These are phyloP conservation scores for Lepisosteus osseus DNA, from an alignment of 2,113 vertebrate species.

Conservation along the genomic window DNA sequence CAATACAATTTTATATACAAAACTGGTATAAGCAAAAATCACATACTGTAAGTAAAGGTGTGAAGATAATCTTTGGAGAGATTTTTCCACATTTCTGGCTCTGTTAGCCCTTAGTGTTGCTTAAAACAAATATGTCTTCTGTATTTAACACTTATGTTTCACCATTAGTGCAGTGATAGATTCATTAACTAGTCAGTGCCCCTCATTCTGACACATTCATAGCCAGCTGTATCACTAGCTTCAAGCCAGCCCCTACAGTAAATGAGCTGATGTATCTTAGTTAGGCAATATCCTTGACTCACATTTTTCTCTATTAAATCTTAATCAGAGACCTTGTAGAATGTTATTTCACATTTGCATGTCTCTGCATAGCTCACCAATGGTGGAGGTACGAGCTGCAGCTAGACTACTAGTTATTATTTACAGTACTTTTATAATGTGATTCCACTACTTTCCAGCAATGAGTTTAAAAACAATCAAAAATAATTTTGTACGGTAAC, in stretches of 20 bases:
- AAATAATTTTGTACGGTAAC: too few species aligned
- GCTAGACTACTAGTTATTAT: not conserved
- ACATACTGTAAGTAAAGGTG: too few species aligned
- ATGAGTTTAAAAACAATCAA: too few species aligned
- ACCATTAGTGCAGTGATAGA: not conserved
- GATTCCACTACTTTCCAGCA: too few species aligned
- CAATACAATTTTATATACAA: too few species aligned
- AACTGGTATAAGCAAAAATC: too few species aligned
- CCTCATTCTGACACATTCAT: not conserved
- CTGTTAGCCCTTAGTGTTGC: too few species aligned
- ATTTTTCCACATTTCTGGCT: too few species aligned
- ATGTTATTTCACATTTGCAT: constrained; percentile 72
- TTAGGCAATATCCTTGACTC: constrained; percentile 57
- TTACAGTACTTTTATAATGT: too few species aligned
- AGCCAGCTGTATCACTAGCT: not conserved
- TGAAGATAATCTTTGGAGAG: too few species aligned
- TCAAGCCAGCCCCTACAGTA: not conserved
- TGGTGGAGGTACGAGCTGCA: constrained; percentile 21
- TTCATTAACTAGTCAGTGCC: not conserved
- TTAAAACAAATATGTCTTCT: too few species aligned
- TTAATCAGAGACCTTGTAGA: constrained; percentile 64
- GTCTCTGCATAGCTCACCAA: constrained; percentile 30
- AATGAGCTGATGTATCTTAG: constrained; percentile 53
- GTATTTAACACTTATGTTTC: too few species aligned
- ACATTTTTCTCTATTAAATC: constrained; percentile 69